Percentiles rank a stretch among this genome's conserved stretches.
Conservation (phyloP, 2,888 invertebrate species). For the Hecatera dysodea region DNA sequence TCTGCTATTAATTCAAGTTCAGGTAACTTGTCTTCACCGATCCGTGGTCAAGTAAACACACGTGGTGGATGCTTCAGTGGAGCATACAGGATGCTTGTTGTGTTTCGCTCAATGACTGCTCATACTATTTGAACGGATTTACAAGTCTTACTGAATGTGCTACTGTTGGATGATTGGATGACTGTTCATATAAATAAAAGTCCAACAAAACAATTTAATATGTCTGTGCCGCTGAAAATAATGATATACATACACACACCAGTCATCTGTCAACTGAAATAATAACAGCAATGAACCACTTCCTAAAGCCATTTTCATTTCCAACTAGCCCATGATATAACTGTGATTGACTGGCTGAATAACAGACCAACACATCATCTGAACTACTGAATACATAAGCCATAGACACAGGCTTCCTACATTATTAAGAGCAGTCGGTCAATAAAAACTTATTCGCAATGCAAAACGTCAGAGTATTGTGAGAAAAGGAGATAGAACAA, state of each 20-base stretch:
- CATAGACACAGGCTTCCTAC: neutral
- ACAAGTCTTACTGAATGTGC: too few relatives aligned
- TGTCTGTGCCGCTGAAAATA: neutral
- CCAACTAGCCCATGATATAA: neutral
- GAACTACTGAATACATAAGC: neutral
- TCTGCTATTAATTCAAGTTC: neutral
- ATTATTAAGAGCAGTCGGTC: too few relatives aligned
- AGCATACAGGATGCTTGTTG: constrained; percentile 70
- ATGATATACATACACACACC: neutral
- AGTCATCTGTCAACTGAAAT: constrained; percentile 2
- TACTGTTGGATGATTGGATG: neutral
- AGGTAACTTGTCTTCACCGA: constrained; percentile 56
- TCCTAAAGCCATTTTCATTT: constrained; percentile 20
- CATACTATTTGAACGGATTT: too few relatives aligned
- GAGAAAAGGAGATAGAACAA: too few relatives aligned
- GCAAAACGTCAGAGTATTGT: too few relatives aligned
- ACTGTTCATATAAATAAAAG: neutral
- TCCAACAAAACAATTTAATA: neutral
- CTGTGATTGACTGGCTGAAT: neutral
- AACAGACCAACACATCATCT: neutral
- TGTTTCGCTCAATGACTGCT: constrained; percentile 64
- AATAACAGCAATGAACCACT: constrained; percentile 9
- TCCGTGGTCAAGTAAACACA: constrained; percentile 64
- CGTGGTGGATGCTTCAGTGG: constrained; percentile 78
- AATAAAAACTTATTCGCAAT: neutral